phyloP scores from a whole-genome alignment of 2,113 vertebrate species.

The Spilogale gracilis region DNA sequence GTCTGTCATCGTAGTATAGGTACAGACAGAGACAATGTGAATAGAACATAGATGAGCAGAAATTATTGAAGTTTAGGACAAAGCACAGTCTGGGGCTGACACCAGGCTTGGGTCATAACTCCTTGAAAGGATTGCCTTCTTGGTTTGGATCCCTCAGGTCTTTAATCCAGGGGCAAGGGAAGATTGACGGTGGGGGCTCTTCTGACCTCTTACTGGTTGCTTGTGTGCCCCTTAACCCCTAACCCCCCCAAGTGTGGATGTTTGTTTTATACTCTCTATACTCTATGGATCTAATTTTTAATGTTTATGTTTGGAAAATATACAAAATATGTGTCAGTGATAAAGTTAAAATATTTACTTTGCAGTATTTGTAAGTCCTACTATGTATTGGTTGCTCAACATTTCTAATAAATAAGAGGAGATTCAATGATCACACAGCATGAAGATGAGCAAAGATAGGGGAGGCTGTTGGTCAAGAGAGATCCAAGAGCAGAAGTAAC shows the following conservation, averaged over 20 bases:
- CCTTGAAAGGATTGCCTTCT: too few species aligned
- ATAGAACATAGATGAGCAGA: background rate
- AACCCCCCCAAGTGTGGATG: too few species aligned
- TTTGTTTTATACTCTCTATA: background rate
- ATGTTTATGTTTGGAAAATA: conserved; percentile 6
- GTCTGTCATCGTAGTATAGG: background rate
- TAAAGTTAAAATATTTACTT: background rate
- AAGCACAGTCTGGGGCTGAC: rapidly evolving
- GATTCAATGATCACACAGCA: background rate
- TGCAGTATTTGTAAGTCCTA: background rate
- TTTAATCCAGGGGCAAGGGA: background rate
- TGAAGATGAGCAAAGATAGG: background rate
- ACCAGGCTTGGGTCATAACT: background rate
- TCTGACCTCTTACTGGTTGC: background rate
- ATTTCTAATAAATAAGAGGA: background rate
- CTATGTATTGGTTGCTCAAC: background rate
- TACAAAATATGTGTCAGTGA: background rate
- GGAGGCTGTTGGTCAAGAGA: background rate
- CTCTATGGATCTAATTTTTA: background rate
- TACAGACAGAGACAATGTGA: background rate
- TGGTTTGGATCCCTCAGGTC: background rate
- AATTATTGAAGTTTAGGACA: background rate
- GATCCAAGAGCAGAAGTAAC: background rate
- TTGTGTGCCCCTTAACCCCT: too few species aligned
- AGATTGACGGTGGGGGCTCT: background rate